These are phyloP conservation scores for Procambarus clarkii DNA, from an alignment of 1,140 invertebrate species.

Conservation along the genomic window DNA sequence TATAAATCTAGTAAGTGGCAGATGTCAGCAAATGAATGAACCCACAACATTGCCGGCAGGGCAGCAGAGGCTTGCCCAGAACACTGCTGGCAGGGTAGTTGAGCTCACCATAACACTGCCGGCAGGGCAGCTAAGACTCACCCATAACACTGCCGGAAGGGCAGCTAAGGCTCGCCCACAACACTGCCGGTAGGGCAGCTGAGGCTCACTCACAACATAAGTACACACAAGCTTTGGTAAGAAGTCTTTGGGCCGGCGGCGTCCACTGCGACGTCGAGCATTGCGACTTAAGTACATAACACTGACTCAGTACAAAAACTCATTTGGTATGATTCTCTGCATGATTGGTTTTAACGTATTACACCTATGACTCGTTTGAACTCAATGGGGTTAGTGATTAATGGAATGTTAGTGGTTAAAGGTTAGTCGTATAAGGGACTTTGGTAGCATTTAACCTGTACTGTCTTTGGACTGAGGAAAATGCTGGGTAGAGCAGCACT, in stretches of 20 bases:
- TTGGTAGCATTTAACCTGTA: conserved; percentile 44
- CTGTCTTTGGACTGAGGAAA: conserved; percentile 33
- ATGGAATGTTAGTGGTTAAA: conserved; percentile 31
- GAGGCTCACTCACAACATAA: background rate
- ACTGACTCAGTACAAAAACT: conserved; percentile 5
- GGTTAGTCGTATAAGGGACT: conserved; percentile 36
- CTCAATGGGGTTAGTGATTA: conserved; percentile 45
- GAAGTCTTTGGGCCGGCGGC: conserved; percentile 29
- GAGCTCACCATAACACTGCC: no score
- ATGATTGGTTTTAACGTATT: conserved; percentile 8
- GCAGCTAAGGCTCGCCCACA: no score
- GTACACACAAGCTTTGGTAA: conserved; percentile 48
- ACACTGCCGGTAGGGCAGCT: no score
- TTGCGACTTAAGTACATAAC: conserved; percentile 41
- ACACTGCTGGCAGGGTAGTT: no score
- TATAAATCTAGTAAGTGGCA: background rate
- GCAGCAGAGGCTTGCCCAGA: no score
- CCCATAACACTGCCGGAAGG: no score
- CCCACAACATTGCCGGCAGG: background rate
- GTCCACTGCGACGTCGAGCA: conserved; percentile 10
- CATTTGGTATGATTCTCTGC: background rate
- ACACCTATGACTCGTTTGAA: conserved; percentile 44
- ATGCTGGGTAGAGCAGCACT: conserved; percentile 26
- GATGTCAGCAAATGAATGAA: background rate
- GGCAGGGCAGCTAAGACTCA: no score